Base-by-base conservation (phyloP, 2,888 invertebrate species). In the Adineta ricciae region DNA sequence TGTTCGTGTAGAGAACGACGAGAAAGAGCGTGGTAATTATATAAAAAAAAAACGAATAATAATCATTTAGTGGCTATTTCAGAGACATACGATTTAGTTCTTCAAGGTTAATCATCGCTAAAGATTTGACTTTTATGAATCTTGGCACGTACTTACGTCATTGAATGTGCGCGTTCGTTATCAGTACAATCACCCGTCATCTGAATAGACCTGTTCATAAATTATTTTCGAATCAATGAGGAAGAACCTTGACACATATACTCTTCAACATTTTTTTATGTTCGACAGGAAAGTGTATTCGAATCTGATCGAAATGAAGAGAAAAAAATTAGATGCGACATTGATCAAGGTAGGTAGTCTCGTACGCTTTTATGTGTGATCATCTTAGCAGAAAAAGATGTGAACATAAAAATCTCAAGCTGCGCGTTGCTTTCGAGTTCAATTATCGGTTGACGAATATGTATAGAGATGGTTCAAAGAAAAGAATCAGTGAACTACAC, bases 41-140 rank as follows among this genome's bases (percentile, higher is more conserved):
- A 64, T 64, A 64, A 64, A n/a, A n/a, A n/a, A n/a, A n/a, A 64
- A 64, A 64, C 64, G 64, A 32, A 64, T 64, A 64, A 64, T 32
- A 32, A 64, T 64, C 16, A 64, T 64, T 32, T 64, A 14, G 64
- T 16, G 19, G 64, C 5, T 14, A 32, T 32, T 32, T 64, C 16
- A 32, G 64, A 32, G 32, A 64, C 32, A 64, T 64, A 32, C 32
- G 32, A 64, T 64, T 64, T 64, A 64, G 64, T 64, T 64, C 27
- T 64, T 64, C 64, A 64, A 64, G 64, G 64, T 64, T 64, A 64
- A 64, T 64, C 27, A 64, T 64, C 11, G 14, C 27, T 14, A 64
- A 32, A 64, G 64, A 64, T 64, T 64, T 64, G 64, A 64, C 64
- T 64, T 64, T 64, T 64, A 64, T 64, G 64, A 64, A 64, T 64